phyloP scores from a whole-genome alignment of 1,140 invertebrate species.

The Charaxes varanes region DNA sequence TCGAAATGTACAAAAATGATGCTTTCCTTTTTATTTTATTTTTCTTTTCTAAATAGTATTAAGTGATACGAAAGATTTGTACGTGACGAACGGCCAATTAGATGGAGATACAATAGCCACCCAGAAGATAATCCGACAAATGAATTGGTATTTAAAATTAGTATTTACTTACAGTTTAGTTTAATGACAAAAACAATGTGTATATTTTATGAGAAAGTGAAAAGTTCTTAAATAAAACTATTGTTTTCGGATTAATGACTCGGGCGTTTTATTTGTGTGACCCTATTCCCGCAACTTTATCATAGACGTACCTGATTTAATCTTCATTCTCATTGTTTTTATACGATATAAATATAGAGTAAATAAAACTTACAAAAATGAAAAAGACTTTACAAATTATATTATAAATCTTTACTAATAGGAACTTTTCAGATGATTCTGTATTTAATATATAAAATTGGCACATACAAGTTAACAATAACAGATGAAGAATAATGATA shows the following conservation, averaged over 20 bases:
- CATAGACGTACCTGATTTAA: too few species aligned
- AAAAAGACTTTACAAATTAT: too few species aligned
- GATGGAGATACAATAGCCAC: slow-evolving; percentile 44
- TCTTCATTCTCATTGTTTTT: too few species aligned
- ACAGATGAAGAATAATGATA: too few species aligned
- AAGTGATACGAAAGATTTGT: slow-evolving; percentile 67
- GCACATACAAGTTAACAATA: too few species aligned
- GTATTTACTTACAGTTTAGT: slow-evolving; percentile 74
- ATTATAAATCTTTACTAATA: too few species aligned
- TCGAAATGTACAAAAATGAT: slow-evolving; percentile 71
- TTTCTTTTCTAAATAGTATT: slow-evolving; percentile 67
- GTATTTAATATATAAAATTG: too few species aligned
- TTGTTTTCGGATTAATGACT: slow-evolving; percentile 73
- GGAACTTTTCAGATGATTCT: too few species aligned
- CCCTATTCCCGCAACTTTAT: too few species aligned
- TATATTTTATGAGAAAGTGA: slow-evolving; percentile 74
- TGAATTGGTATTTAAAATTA: slow-evolving; percentile 73
- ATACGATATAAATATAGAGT: too few species aligned
- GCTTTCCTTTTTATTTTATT: slow-evolving; percentile 64
- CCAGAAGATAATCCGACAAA: slow-evolving; percentile 36
- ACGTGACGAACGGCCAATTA: slow-evolving; percentile 49
- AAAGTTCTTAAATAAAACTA: slow-evolving; percentile 74
- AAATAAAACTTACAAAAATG: too few species aligned
- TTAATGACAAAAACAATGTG: slow-evolving; percentile 74
- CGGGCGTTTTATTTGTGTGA: slow-evolving; percentile 66